These are phyloP conservation scores for Channa striata DNA, from an alignment of 2,797 vertebrate genomes.

Conservation along the genomic window DNA sequence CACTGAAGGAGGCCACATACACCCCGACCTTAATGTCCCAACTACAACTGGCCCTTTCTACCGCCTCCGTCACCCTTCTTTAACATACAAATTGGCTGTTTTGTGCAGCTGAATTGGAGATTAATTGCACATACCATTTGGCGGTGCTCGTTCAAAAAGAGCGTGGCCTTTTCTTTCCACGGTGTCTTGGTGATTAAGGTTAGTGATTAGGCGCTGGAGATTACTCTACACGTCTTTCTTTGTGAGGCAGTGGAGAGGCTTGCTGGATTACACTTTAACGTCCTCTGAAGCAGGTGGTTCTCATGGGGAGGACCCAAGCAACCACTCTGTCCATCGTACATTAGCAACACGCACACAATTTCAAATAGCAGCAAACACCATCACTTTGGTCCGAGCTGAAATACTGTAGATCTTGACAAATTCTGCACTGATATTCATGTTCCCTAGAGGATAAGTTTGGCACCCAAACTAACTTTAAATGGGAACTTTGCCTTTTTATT, in stretches of 20 bases:
- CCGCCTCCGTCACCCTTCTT: conserved; percentile 63
- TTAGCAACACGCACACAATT: conserved; percentile 26
- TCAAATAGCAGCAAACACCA: too few relatives aligned
- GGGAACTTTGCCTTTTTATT: too few relatives aligned
- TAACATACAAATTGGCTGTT: conserved; percentile 87
- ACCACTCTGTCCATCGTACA: conserved; percentile 20
- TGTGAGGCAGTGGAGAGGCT: conserved; percentile 55
- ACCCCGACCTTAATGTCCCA: conserved; percentile 57
- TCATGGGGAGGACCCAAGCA: conserved; percentile 53
- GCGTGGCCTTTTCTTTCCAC: conserved; percentile 54
- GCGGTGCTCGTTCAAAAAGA: conserved; percentile 75
- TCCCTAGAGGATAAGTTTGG: too few relatives aligned
- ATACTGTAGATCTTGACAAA: too few relatives aligned
- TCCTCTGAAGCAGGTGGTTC: conserved; percentile 63
- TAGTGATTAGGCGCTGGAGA: conserved; percentile 80
- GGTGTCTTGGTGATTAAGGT: conserved; percentile 71
- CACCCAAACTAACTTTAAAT: too few relatives aligned
- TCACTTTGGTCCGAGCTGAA: too few relatives aligned
- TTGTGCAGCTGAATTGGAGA: conserved; percentile 83
- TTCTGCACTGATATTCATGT: too few relatives aligned
- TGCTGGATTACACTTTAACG: conserved; percentile 70
- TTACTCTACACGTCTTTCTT: conserved; percentile 63
- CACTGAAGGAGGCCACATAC: conserved; percentile 65
- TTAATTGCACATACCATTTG: conserved; percentile 84
- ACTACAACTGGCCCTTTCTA: conserved; percentile 39